Percentiles rank a stretch among this genome's conserved stretches.
Evolutionary conservation across 2,113 vertebrate species (phyloP).

Genomic region (Dryoscopus gambensis): DNA sequence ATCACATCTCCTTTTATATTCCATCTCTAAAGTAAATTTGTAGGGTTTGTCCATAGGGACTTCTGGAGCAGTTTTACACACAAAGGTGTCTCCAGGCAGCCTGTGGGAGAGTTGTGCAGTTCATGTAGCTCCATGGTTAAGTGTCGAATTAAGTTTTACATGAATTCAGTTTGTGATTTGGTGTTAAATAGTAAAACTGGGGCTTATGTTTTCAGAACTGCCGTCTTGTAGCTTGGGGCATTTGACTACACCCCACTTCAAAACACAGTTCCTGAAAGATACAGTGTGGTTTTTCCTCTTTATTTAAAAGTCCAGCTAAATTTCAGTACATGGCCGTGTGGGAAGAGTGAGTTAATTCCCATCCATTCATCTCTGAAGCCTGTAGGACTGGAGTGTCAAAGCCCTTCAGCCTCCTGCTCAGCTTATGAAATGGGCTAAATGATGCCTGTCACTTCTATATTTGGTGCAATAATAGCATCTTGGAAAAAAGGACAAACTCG

Average conservation of each 20-base stretch:
- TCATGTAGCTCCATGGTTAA: neutral
- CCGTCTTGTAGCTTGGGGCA: neutral
- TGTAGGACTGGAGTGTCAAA: neutral
- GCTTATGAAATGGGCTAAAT: neutral
- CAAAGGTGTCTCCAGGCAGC: neutral
- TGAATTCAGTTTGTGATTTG: neutral
- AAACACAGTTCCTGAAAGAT: neutral
- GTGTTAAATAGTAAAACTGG: neutral
- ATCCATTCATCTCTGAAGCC: neutral
- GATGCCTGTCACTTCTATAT: neutral
- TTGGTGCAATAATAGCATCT: neutral
- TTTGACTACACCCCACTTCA: neutral
- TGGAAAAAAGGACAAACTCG: neutral
- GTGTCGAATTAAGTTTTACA: neutral
- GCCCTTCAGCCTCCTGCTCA: neutral
- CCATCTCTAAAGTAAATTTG: neutral
- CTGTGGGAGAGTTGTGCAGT: neutral
- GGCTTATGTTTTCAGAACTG: neutral
- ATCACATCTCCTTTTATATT: neutral
- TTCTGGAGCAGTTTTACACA: neutral
- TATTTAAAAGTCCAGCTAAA: neutral
- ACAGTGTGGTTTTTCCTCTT: rapidly evolving
- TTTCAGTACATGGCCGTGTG: neutral
- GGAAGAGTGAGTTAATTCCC: neutral
- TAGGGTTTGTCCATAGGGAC: neutral